Base-by-base conservation (phyloP, 2,797 vertebrate genomes). In the Ctenochaetus hawaiiensis region DNA sequence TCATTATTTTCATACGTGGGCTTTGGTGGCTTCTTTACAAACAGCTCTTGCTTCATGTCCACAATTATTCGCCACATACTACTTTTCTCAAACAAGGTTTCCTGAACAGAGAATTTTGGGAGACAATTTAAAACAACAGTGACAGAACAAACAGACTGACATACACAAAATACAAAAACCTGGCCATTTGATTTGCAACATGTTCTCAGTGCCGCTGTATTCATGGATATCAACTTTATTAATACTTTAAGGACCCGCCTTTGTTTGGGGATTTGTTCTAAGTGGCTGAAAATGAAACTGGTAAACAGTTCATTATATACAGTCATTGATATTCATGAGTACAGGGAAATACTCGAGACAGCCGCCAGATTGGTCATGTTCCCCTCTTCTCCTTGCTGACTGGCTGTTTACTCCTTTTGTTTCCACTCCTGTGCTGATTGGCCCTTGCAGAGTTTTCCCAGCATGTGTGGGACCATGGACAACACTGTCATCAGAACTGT, bases 171-270 rank as follows among this genome's bases (percentile, higher is more conserved):
- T 86, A 92, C 70, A 87, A 90, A 88, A 89, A 62, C 66, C 78
- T 88, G 87, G 75, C 74, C 5, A 4, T 86, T 85, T 69, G 53
- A 75, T 81, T 87, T 75, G 83, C 79, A 72, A 59, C 78, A 53
- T 63, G 20, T 65, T 78, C 82, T 90, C 71, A 64, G 16, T 12
- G 64, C 73, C 89, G 89, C 89, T 89, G 94, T 93, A 91, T 62
- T 93, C 93, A 92, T 93, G 91, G 79, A 81, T 92, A 94, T 90
- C 92, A 92, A 89, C 85, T 83, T 53, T 81, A 88, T 88, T 93
- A 93, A 95, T 92, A 94, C 93, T 95, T 92, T 91, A 96, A 96
- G 95, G 95, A 95, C 95, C 95, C 90, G 93, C 95, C 95, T 94
- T 94, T 90, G 90, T 86, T 87, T 91, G 92, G 92, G 89, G 88